Base-by-base conservation (phyloP, 2,888 invertebrate genomes). In the Caradrina kadenii region DNA sequence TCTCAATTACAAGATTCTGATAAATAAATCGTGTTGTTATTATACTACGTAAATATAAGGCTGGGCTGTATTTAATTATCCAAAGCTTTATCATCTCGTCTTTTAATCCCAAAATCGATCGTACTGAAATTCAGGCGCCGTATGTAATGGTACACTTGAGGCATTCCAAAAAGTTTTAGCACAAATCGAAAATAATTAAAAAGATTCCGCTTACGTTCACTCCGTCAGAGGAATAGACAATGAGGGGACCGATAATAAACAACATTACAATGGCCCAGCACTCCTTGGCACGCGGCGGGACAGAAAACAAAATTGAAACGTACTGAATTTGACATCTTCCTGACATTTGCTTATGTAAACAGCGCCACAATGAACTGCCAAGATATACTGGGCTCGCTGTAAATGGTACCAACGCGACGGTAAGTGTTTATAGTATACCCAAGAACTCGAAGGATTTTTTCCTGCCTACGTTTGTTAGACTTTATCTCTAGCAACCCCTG, bases 151-250 rank as follows among this genome's bases (percentile, higher is more conserved):
- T 76, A 85, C 84, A 81, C 76, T 82, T 81, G 79, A 82, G 74
- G 80, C 74, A 83, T 85, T 83, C 72, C 69, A 55, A 73, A 81
- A 87, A 86, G 78, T 86, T 86, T 81, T 39, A 60, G 63, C 66
- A 73, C 76, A 87, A 89, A 88, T 87, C 84, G 79, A 88, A 88
- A 86, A 87, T 89, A 89, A 89, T 90, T 90, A 89, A 89, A 88
- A 90, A 90, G 77, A 86, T 85, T 88, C 84, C 74, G 76, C 71
- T 75, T 76, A 73, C 79, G 72, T 72, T 61, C 52, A 58, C 66
- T 76, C 78, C 81, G 76, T 69, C 80, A 70, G 61, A 66, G 74
- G 82, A 87, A 85, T 86, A 84, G 80, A 80, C 80, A 85, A 87
- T 85, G 79, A 86, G 80, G 77, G 73, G 71, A 69, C 65, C 69